A percentile compares a stretch with the other conserved stretches of the same genome.
Conservation (phyloP, 2,113 vertebrate species). For the Bubo blakistoni region DNA sequence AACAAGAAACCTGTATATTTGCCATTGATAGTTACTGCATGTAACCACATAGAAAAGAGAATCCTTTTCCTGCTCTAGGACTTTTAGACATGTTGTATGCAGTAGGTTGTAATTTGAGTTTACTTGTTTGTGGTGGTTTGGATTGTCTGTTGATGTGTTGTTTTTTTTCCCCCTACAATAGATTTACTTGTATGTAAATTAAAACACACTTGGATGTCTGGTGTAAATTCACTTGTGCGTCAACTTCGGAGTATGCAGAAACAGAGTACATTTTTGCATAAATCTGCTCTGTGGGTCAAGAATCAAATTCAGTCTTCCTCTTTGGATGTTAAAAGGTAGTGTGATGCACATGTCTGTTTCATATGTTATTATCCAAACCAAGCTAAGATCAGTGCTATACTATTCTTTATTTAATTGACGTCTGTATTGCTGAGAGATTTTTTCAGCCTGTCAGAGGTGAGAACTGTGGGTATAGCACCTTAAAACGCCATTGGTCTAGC, state of each 20-base stretch:
- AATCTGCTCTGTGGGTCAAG: conserved; percentile 86
- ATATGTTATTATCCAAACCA: neutral
- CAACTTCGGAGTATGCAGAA: conserved; percentile 68
- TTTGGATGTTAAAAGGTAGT: conserved; percentile 86
- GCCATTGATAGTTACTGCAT: neutral
- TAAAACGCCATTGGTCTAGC: neutral
- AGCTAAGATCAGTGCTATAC: neutral
- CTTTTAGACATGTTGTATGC: neutral
- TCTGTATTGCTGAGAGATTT: neutral
- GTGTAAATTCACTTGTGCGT: conserved; percentile 80
- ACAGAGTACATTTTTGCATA: conserved; percentile 81
- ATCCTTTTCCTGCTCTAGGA: neutral
- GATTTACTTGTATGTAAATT: conserved; percentile 85
- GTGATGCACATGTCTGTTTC: neutral
- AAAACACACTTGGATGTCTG: conserved; percentile 82
- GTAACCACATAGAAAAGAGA: neutral
- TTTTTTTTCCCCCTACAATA: conserved; percentile 32
- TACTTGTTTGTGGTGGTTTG: neutral
- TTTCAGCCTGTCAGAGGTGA: neutral
- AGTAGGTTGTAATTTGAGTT: neutral
- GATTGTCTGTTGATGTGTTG: neutral
- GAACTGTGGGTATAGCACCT: neutral
- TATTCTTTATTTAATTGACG: neutral
- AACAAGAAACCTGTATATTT: neutral
- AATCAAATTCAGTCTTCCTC: conserved; percentile 78